Percentiles rank a stretch among this genome's conserved stretches.
These are phyloP conservation scores for Haemorhous mexicanus DNA, from an alignment of 2,113 vertebrate genomes.

Conservation along the genomic window DNA sequence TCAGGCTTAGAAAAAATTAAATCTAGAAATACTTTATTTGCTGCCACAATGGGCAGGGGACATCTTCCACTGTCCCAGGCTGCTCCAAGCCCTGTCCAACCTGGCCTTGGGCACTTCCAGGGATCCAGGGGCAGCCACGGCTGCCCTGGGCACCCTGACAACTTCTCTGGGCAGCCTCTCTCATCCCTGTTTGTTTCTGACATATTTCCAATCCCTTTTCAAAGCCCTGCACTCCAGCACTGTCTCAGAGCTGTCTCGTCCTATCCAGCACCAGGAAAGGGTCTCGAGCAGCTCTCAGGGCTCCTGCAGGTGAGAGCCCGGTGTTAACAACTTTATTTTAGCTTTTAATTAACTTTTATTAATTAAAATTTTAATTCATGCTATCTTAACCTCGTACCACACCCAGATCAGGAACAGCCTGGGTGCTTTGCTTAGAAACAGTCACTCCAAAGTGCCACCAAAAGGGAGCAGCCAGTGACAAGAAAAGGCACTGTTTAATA, in stretches of 20 bases:
- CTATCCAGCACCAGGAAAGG: neutral
- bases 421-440: neutral
- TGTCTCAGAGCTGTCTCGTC: neutral
- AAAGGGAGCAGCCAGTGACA: neutral
- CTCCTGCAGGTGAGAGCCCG: neutral
- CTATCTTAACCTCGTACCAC: neutral
- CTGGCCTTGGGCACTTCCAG: neutral
- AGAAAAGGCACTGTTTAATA: neutral
- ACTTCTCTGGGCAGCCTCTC: neutral
- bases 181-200: neutral
- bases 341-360: no score
- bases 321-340: neutral
- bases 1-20: neutral
- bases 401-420: neutral
- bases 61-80: accelerated
- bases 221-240: neutral
- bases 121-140: neutral
- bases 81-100: neutral
- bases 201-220: neutral
- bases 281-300: neutral
- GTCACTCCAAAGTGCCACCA: neutral
- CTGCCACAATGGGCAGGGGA: neutral
- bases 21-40: neutral
- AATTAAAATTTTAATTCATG: neutral
- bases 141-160: neutral